Base-by-base conservation (phyloP, 1,140 invertebrate species). In the Zaprionus lachaisei region DNA sequence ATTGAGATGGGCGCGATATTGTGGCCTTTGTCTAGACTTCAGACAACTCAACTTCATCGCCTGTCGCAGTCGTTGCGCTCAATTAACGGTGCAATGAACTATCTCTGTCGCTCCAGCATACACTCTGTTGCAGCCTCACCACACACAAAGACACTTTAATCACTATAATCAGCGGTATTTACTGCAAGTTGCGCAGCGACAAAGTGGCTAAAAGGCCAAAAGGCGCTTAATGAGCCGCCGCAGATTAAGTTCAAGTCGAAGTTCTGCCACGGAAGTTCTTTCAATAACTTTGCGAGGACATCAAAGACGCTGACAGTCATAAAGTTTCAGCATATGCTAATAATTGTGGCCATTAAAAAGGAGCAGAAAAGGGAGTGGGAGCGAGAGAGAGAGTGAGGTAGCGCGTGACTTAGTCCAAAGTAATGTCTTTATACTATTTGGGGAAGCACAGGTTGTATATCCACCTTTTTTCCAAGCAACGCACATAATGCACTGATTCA, bases 81-180 rank as follows among this genome's bases (percentile, higher is more conserved):
- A 87, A 86, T 85, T 86, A 77, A 72, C 66, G 65, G 82, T 73
- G 69, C 81, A 84, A 55, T 81, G 81, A 83, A 83, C 81, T 84
- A 41, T 84, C 68, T 31, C 81, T n/a, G 56, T 62, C 41, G 60
- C 26, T 14, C 26, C 38, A 24, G 12, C 12, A 37, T 0, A 9
- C 7, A 2, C 20, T n/a, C n/a, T n/a, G n/a, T n/a, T n/a, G n/a
- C n/a, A n/a, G n/a, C n/a, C n/a, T n/a, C n/a, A n/a, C n/a, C n/a
- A n/a, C n/a, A n/a, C n/a, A n/a, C 37, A 26, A 31, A 31, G 31
- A 17, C 57, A 73, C 47, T 68, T 69, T 69, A 69, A 69, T 47
- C 57, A 26, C 38, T 57, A 49, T 70, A 72, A 77, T 77, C 56
- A 41, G 55, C 34, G 44, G 56, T 57, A 56, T 72, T 72, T 77